These are phyloP conservation scores for Trogon surrucura DNA, from an alignment of 2,113 vertebrate species.

Conservation along the genomic window DNA sequence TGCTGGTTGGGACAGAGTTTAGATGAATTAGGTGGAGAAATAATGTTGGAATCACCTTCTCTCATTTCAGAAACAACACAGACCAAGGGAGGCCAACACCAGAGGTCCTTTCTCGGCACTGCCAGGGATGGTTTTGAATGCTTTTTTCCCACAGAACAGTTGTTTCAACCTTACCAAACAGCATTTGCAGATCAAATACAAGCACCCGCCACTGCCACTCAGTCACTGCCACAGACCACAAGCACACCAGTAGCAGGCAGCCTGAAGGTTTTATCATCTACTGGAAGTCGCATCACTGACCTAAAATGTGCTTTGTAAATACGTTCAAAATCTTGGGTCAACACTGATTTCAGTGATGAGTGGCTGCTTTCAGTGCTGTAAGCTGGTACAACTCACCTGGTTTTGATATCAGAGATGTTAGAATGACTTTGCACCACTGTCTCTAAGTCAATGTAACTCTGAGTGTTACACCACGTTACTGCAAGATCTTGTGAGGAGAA, in stretches of 20 bases:
- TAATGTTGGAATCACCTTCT: neutral
- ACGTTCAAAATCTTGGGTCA: neutral
- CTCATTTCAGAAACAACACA: neutral
- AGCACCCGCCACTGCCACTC: rapidly evolving
- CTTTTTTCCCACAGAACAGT: neutral
- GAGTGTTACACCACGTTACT: rapidly evolving
- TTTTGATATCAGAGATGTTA: neutral
- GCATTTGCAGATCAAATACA: neutral
- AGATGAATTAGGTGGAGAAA: neutral
- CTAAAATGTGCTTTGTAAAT: neutral
- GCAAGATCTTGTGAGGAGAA: neutral
- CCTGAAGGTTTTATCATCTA: neutral
- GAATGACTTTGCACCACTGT: neutral
- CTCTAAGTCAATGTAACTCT: neutral
- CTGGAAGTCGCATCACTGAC: neutral
- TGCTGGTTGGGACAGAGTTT: neutral
- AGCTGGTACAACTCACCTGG: neutral
- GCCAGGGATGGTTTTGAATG: neutral
- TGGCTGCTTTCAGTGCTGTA: neutral
- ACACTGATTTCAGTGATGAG: neutral
- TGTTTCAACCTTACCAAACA: neutral
- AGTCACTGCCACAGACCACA: neutral
- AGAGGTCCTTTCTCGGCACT: neutral
- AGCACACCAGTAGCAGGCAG: neutral
- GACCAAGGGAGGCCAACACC: rapidly evolving